Base-by-base conservation (phyloP, 2,888 invertebrate species). In the Sphaerophoria rueppellii region DNA sequence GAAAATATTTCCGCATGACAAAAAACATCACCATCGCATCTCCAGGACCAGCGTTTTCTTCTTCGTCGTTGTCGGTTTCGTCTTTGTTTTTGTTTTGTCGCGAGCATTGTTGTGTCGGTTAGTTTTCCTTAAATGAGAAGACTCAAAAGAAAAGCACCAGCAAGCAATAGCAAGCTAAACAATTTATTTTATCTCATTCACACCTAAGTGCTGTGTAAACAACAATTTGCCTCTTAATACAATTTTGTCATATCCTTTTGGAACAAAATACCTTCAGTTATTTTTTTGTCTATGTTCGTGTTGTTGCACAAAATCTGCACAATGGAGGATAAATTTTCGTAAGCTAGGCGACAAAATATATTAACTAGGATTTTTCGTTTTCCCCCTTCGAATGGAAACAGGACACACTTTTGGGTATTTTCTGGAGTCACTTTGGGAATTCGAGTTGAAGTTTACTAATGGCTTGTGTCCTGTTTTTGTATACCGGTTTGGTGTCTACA, bases 1-100 rank as follows among this genome's bases (percentile, higher is more conserved):
- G 67, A 77, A 65, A 43, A 78, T 82, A 86, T 87, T 87, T 88
- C 86, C 87, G 86, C 86, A 85, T 87, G 81, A 86, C 87, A 88
- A 86, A 86, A 71, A 86, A 75, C 52, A 52, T 32, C 54, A 40
- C 65, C 67, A 67, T 54, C 65, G 4, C 9, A 40, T 6, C 40
- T 6, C 40, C 40, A 61, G 46, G 63, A 48, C 48, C 52, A 24
- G 37, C 14, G 24, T 67, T 14, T 32, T n/a, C 5, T 32, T 9
- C 9, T 43, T 9, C 9, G 43, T 43, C 43, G 43, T 9, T 9
- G 43, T 9, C 43, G 4, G 43, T 43, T 43, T 43, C 11, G 43
- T 43, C 40, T 40, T 43, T 12, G 43, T 24, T 24, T 24, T 24
- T 24, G 24, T 24, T 24, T 24, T 24, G 24, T 24, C 24, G 24